Base-by-base conservation (phyloP, 2,113 vertebrate genomes). In the Podarcis raffonei region DNA sequence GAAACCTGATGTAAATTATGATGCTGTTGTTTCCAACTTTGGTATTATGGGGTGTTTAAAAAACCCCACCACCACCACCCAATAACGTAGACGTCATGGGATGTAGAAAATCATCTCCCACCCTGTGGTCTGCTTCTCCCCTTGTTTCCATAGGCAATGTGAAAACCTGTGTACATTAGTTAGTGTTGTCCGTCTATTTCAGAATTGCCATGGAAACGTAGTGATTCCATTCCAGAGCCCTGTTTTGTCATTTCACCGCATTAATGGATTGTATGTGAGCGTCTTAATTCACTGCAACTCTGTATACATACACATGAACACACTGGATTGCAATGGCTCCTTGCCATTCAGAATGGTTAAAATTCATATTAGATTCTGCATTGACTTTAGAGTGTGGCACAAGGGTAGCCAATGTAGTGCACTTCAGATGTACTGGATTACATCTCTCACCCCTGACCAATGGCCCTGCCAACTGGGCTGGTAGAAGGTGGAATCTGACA, bases 111-210 rank as follows among this genome's bases (percentile, higher is more conserved):
- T 37, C 6, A 15, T 27, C 90, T 37, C 87, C 86, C 16, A 20
- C 27, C 4, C 48, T 25, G 77, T 30, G 11, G 91, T 20, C 84
- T 90, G 48, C 65, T 90, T 90, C 89, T 86, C 85, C 27, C 1
- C 16, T 13, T 48, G 1, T 23, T 92, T 90, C 27, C 53, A 37
- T 22, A 48, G 25, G 37, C 37, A 39, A 91, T 90, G 86, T 76
- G 0, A 75, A 87, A 85, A 22, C 87, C 39, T 84, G 18, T 88
- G 81, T 91, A 86, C 87, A 87, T 1, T 82, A 84, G 89, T 91
- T 91, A 30, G 86, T 90, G 53, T 93, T 87, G 71, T 83, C 42
- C 88, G 90, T 89, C 89, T 76, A 87, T 94, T 91, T 90, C 71
- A 90, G 32, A 57, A 69, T 39, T 65, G 39, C 92, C 90, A 82